Percentiles rank a stretch among this genome's conserved stretches.
phyloP scores from a whole-genome alignment of 2,888 invertebrate species.

The Harpagoxenus sublaevis region DNA sequence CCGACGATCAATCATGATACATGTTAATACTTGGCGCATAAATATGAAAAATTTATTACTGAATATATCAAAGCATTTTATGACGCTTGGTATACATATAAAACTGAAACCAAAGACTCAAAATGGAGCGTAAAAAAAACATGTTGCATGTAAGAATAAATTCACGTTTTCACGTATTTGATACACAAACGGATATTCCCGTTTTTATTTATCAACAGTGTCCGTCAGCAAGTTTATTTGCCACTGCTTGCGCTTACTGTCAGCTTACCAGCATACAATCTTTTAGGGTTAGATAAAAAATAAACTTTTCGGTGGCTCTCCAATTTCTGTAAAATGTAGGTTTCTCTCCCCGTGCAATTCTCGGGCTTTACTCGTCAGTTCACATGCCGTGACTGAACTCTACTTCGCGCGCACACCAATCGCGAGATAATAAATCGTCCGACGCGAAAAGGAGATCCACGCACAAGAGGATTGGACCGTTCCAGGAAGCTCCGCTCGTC shows the following conservation, averaged over 20 bases:
- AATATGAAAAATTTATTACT: background rate
- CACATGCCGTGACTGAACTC: background rate
- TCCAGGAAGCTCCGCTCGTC: background rate
- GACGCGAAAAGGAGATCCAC: background rate
- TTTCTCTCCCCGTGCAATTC: conserved; percentile 8
- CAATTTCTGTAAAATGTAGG: background rate
- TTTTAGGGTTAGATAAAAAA: background rate
- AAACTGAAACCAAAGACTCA: background rate
- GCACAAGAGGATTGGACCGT: background rate
- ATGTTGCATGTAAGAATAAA: background rate
- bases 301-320: background rate
- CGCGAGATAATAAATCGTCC: conserved; percentile 13
- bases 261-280: background rate
- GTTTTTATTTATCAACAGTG: background rate
- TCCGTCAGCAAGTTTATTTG: background rate
- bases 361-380: background rate
- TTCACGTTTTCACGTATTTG: background rate
- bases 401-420: background rate
- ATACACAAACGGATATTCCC: background rate
- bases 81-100: background rate
- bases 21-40: background rate
- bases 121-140: background rate
- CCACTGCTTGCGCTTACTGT: background rate
- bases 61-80: background rate
- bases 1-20: background rate